These are phyloP conservation scores for Polymixis flavicincta DNA, from an alignment of 2,888 invertebrate genomes.

Conservation along the genomic window DNA sequence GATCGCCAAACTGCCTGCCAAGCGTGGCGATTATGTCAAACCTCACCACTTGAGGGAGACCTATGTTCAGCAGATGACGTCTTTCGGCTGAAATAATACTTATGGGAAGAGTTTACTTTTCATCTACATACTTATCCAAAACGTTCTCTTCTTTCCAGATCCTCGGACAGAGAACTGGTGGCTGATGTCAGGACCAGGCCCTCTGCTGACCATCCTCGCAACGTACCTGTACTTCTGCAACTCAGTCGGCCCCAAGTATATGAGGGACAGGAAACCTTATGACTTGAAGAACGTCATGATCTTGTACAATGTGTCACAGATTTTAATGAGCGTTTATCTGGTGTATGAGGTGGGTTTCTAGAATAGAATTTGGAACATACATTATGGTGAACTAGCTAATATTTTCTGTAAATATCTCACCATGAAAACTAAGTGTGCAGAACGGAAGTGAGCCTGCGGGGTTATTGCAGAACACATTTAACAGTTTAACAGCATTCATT, in stretches of 20 bases:
- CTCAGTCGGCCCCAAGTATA: slow-evolving; percentile 94
- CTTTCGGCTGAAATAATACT: too few species aligned
- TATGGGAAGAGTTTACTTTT: neutral
- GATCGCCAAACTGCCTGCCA: too few species aligned
- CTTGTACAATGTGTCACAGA: slow-evolving; percentile 96
- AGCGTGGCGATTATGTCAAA: too few species aligned
- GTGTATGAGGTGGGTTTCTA: slow-evolving; percentile 84
- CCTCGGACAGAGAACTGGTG: slow-evolving; percentile 94
- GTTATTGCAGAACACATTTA: too few species aligned
- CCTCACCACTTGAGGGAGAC: too few species aligned
- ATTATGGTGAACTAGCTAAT: neutral
- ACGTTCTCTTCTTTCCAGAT: slow-evolving; percentile 88
- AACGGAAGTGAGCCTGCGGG: neutral
- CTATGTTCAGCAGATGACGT: too few species aligned
- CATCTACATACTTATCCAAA: neutral
- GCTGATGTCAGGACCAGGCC: slow-evolving; percentile 94
- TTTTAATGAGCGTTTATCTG: slow-evolving; percentile 95
- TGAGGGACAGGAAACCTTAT: slow-evolving; percentile 94
- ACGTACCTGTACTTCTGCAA: slow-evolving; percentile 94
- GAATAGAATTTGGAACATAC: neutral
- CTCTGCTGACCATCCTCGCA: slow-evolving; percentile 92
- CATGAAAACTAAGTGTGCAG: neutral
- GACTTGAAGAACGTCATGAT: slow-evolving; percentile 94
- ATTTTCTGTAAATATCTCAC: neutral
- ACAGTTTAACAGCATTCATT: too few species aligned